A percentile compares a stretch with the other conserved stretches of the same genome.
phyloP scores from a whole-genome alignment of 2,113 vertebrate genomes.

The Percopsis transmontana region DNA sequence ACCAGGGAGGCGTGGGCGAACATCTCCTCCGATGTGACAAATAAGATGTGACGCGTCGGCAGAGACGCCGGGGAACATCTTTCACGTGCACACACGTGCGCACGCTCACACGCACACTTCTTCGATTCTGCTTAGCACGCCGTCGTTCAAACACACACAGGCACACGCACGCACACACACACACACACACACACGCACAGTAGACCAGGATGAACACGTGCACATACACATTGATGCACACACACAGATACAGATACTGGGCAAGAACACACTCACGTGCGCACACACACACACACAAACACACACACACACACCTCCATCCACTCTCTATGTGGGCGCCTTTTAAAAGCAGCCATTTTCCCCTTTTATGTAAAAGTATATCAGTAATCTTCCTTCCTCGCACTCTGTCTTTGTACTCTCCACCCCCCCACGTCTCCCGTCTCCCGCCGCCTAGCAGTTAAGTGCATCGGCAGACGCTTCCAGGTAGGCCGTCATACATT shows the following conservation, averaged over 20 bases:
- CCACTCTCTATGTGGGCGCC: constrained; percentile 27
- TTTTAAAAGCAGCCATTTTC: constrained; percentile 46
- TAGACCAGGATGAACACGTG: neutral
- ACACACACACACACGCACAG: constrained; percentile 7
- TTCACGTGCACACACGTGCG: constrained; percentile 13
- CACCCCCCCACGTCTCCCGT: constrained; percentile 43
- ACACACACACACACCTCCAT: neutral
- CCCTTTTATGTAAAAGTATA: constrained; percentile 44
- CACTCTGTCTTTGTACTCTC: constrained; percentile 18
- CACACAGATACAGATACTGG: constrained; percentile 12
- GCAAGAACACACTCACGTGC: neutral
- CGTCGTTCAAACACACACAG: constrained; percentile 18
- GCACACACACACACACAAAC: constrained; percentile 29
- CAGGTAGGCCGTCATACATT: constrained; percentile 60
- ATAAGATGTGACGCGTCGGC: constrained; percentile 61
- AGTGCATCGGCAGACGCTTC: constrained; percentile 57
- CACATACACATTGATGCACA: constrained; percentile 14
- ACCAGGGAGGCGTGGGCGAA: constrained; percentile 37
- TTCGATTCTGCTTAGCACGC: neutral
- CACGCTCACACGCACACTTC: constrained; percentile 25
- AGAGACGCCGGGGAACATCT: constrained; percentile 45
- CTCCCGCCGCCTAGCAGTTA: constrained; percentile 28
- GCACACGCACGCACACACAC: constrained; percentile 19
- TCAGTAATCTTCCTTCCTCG: constrained; percentile 42
- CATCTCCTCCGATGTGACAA: constrained; percentile 58